Conservation (phyloP, 2,113 vertebrate species). For the Ranitomeya variabilis region DNA sequence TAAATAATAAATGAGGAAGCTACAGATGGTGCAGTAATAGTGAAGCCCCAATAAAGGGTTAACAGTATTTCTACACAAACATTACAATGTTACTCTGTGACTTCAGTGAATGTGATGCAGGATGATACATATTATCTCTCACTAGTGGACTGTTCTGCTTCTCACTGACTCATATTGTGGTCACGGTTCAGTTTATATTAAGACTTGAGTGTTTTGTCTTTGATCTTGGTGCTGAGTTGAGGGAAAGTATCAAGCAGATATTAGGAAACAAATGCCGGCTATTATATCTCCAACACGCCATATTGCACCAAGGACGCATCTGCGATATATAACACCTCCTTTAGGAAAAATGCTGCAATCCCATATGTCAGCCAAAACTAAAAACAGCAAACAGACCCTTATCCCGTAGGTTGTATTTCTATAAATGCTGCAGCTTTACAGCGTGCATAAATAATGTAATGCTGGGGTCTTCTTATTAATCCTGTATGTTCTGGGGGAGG, state of each 20-base stretch:
- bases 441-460: background rate
- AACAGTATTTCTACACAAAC: too few relatives aligned
- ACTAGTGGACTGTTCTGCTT: background rate
- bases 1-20: too few relatives aligned
- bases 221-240: slow-evolving; percentile 31
- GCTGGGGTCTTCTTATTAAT: background rate
- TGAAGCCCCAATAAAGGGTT: too few relatives aligned
- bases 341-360: slow-evolving; percentile 74
- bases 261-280: slow-evolving; percentile 67
- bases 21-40: too few relatives aligned
- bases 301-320: slow-evolving; percentile 73
- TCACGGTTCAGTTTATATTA: slow-evolving; percentile 1
- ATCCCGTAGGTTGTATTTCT: background rate
- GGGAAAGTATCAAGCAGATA: slow-evolving; percentile 57
- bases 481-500: background rate
- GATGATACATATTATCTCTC: background rate
- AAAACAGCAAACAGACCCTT: slow-evolving; percentile 42
- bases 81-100: too few relatives aligned
- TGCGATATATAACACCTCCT: slow-evolving; percentile 77
- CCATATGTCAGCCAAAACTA: slow-evolving; percentile 71
- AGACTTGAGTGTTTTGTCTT: slow-evolving; percentile 36
- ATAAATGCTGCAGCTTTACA: slow-evolving; percentile 4
- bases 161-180: background rate
- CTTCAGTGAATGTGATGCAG: too few relatives aligned
- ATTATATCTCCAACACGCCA: slow-evolving; percentile 75